A percentile compares a stretch with the other conserved stretches of the same genome.
phyloP scores from a whole-genome alignment of 2,888 invertebrate species.

The Diachrysia chrysitis region DNA sequence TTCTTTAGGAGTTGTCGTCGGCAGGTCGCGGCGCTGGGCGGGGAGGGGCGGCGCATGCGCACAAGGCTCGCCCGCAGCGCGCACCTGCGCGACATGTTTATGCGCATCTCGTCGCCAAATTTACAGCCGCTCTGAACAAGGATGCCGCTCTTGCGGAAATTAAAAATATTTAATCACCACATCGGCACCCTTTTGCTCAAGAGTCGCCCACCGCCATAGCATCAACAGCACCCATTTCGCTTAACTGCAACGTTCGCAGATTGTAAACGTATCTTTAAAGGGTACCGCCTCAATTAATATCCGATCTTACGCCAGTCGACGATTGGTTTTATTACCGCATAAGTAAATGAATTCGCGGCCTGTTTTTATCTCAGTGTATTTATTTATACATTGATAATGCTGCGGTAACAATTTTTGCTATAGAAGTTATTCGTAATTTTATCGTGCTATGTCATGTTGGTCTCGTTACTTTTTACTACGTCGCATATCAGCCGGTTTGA shows the following conservation, averaged over 20 bases:
- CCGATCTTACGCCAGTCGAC: constrained; percentile 62
- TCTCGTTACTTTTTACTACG: constrained; percentile 32
- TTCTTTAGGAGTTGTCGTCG: constrained; percentile 9
- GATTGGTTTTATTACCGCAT: constrained; percentile 63
- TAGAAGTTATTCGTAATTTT: constrained; percentile 23
- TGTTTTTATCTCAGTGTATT: constrained; percentile 59
- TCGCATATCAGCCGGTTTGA: constrained; percentile 11
- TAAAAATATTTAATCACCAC: constrained; percentile 79
- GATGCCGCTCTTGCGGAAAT: constrained; percentile 73
- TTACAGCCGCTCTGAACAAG: constrained; percentile 71
- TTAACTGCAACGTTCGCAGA: constrained; percentile 72
- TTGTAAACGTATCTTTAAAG: constrained; percentile 72
- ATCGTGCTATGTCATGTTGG: constrained; percentile 42
- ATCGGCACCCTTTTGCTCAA: constrained; percentile 75
- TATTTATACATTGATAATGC: constrained; percentile 52
- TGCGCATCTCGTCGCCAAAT: constrained; percentile 80
- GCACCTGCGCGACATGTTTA: constrained; percentile 83
- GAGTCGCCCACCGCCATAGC: constrained; percentile 63
- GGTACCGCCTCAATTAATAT: constrained; percentile 73
- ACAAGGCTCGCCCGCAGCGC: constrained; percentile 77
- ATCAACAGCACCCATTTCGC: constrained; percentile 44
- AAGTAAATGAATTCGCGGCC: constrained; percentile 55
- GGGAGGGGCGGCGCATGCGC: constrained; percentile 44
- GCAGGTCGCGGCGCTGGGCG: constrained; percentile 14
- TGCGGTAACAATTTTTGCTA: constrained; percentile 32